Evolutionary conservation across 2,888 invertebrate species (phyloP).

Genomic region (Mystacides longicornis): DNA sequence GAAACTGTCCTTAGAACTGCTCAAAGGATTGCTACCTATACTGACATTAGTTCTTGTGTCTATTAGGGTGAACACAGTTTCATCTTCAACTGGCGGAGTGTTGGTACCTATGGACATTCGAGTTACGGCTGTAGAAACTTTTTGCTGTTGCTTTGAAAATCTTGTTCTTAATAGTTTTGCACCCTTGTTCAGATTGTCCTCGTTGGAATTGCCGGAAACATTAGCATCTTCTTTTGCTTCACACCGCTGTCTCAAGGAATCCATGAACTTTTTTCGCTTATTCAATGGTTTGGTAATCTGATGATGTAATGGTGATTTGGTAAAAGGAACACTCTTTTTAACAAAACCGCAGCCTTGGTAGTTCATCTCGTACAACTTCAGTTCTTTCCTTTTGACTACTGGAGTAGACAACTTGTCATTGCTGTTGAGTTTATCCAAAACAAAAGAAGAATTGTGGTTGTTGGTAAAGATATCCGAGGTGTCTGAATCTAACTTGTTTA

Average conservation of each 20-base stretch:
- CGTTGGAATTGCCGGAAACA: constrained; percentile 29
- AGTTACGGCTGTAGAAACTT: constrained; percentile 12
- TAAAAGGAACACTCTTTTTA: constrained; percentile 51
- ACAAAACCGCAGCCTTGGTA: constrained; percentile 49
- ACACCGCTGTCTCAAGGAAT: constrained; percentile 33
- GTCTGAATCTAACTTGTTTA: constrained; percentile 14
- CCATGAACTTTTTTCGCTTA: constrained; percentile 43
- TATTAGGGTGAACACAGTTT: constrained; percentile 16
- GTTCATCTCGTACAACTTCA: constrained; percentile 29
- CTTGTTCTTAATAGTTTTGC: constrained; percentile 29
- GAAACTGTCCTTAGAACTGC: constrained; percentile 17
- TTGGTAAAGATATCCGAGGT: constrained; percentile 6
- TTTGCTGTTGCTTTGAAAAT: constrained; percentile 22
- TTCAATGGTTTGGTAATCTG: too few relatives aligned
- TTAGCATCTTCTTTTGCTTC: constrained; percentile 31
- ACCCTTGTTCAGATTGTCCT: constrained; percentile 21
- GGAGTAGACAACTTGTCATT: constrained; percentile 7
- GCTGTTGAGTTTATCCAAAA: constrained; percentile 5
- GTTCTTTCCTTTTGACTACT: constrained; percentile 20
- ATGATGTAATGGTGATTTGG: constrained; percentile 46
- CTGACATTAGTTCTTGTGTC: constrained; percentile 12
- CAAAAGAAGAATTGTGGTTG: too few relatives aligned
- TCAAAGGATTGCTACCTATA: neutral
- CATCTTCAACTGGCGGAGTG: constrained; percentile 18
- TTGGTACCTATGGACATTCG: constrained; percentile 16